phyloP scores from a whole-genome alignment of 2,888 invertebrate species.

The Euzophera pinguis region DNA sequence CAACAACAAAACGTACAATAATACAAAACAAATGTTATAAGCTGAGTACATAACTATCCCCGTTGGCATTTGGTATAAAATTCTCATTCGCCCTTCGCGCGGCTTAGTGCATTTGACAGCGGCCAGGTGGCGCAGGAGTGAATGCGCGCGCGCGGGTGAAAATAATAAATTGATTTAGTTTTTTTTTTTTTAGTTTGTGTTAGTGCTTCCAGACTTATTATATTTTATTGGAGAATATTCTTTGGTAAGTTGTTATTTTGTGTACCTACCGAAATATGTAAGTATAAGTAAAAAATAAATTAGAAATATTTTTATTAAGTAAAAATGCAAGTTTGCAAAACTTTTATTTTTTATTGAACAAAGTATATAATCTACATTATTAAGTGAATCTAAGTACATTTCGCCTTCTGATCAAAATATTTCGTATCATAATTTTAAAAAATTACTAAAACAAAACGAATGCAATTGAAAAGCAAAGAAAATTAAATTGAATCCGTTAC shows the following conservation, averaged over 20 bases:
- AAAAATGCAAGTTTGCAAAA: too few relatives aligned
- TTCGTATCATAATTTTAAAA: too few relatives aligned
- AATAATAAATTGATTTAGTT: neutral
- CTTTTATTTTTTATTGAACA: too few relatives aligned
- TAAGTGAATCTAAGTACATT: too few relatives aligned
- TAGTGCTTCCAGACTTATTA: neutral
- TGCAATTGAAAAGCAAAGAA: too few relatives aligned
- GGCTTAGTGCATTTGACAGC: slow-evolving; percentile 21
- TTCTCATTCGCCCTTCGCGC: slow-evolving; percentile 16
- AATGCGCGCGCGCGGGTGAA: slow-evolving; percentile 15
- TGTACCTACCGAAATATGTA: too few relatives aligned
- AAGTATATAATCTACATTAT: too few relatives aligned
- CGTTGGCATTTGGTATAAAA: slow-evolving; percentile 22
- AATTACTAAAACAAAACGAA: too few relatives aligned
- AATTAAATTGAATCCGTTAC: too few relatives aligned
- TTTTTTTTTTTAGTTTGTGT: neutral
- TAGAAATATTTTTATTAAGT: too few relatives aligned
- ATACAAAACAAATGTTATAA: slow-evolving; percentile 11
- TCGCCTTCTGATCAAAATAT: too few relatives aligned
- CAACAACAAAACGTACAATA: neutral
- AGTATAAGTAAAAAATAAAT: too few relatives aligned
- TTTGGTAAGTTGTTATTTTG: neutral
- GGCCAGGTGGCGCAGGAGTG: slow-evolving; percentile 11
- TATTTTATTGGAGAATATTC: neutral
- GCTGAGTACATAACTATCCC: slow-evolving; percentile 18